Evolutionary conservation across 2,113 vertebrate species (phyloP).

Genomic region (Glareola pratincola): DNA sequence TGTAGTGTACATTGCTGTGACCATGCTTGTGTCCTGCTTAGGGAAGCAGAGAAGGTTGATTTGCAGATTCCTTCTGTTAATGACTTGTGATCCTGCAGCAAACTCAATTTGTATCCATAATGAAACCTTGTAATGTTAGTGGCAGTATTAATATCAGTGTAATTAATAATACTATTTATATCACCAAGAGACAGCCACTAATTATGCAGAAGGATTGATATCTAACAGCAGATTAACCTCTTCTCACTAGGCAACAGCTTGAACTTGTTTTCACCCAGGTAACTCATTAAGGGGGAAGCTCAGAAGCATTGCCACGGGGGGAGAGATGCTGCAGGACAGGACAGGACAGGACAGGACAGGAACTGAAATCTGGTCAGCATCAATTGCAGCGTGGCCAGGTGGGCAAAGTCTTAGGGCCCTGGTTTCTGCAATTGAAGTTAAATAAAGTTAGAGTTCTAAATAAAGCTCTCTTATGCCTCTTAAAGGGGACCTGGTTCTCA

Average conservation of each 20-base stretch:
- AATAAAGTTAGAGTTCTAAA: background rate
- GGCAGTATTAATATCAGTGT: background rate
- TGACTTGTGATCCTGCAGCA: slow-evolving; percentile 1
- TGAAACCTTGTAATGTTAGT: background rate
- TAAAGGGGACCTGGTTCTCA: background rate
- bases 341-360: background rate
- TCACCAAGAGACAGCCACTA: background rate
- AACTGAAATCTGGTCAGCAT: background rate
- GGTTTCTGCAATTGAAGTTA: background rate
- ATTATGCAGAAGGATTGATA: background rate
- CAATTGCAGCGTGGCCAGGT: accelerated
- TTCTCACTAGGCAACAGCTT: background rate
- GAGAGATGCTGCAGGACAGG: background rate
- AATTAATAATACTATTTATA: slow-evolving; percentile 36
- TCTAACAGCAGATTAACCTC: background rate
- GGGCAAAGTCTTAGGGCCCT: background rate
- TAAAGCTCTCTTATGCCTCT: background rate
- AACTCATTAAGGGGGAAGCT: background rate
- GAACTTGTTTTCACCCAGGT: background rate
- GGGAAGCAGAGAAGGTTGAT: background rate
- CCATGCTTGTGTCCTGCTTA: background rate
- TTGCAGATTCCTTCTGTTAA: background rate
- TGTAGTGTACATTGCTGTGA: background rate
- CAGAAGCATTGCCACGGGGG: accelerated
- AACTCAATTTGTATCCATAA: background rate